A percentile compares a stretch with the other conserved stretches of the same genome.
phyloP scores from a whole-genome alignment of 2,888 invertebrate genomes.

The Cephus spinipes region DNA sequence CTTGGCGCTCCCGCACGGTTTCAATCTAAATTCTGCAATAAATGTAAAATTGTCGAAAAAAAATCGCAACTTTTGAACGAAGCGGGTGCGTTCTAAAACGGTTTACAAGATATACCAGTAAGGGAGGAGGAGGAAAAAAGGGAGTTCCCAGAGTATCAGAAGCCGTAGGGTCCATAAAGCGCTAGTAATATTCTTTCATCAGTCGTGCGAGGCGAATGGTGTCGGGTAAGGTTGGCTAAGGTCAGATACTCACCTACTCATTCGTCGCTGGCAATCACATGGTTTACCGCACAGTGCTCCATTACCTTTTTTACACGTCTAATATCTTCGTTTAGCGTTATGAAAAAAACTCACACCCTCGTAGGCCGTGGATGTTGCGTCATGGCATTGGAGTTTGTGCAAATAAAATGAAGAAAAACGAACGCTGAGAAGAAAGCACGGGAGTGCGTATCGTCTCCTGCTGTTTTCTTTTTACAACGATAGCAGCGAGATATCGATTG shows the following conservation, averaged over 20 bases:
- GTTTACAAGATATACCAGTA: not conserved
- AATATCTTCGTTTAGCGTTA: slow-evolving; percentile 51
- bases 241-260: slow-evolving; percentile 40
- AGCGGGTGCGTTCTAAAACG: not conserved
- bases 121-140: not conserved
- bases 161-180: slow-evolving; percentile 47
- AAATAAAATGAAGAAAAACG: not conserved
- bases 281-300: slow-evolving; percentile 40
- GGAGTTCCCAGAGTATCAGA: not conserved
- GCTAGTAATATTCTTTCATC: slow-evolving; percentile 59
- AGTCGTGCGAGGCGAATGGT: slow-evolving; percentile 29
- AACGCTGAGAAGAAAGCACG: not conserved
- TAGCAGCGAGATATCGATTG: not conserved
- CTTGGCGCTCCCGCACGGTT: not conserved
- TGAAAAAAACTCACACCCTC: slow-evolving; percentile 9
- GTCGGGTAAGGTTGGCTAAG: not conserved
- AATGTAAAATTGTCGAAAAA: not conserved
- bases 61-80: not conserved
- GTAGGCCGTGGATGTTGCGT: not conserved
- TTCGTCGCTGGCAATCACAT: slow-evolving; percentile 49
- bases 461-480: not conserved
- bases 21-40: not conserved
- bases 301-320: slow-evolving; percentile 56
- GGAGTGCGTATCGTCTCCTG: not conserved
- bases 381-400: not conserved